These are phyloP conservation scores for Simalia tracyae DNA, from an alignment of 2,797 vertebrate species.

Conservation along the genomic window DNA sequence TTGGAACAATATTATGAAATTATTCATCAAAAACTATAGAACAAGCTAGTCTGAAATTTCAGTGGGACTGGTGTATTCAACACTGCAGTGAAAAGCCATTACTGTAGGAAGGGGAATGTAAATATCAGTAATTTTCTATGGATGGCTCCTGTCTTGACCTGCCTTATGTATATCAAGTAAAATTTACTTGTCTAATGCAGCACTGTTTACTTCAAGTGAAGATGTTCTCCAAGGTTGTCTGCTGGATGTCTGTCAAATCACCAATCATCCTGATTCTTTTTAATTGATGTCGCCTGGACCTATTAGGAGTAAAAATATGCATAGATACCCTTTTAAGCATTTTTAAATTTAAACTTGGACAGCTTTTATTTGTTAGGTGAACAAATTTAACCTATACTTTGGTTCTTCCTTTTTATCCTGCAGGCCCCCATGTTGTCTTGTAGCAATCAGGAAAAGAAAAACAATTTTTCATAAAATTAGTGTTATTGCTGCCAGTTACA, in stretches of 20 bases:
- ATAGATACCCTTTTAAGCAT: neutral
- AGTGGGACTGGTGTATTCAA: too few relatives aligned
- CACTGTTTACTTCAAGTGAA: neutral
- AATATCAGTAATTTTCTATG: neutral
- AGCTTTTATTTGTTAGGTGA: neutral
- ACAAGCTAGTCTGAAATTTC: neutral
- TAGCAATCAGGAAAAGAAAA: neutral
- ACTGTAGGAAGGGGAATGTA: neutral
- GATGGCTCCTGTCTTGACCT: neutral
- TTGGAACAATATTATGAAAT: neutral
- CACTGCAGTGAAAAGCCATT: neutral
- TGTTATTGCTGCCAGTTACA: constrained; percentile 42
- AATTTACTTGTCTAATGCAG: neutral
- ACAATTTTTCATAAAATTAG: neutral
- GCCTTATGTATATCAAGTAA: neutral
- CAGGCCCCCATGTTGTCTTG: neutral
- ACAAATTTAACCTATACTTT: neutral
- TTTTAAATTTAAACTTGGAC: neutral
- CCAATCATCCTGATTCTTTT: neutral
- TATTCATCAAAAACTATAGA: neutral
- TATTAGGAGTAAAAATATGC: neutral
- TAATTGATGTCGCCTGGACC: neutral
- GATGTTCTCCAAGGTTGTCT: neutral
- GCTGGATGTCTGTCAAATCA: neutral
- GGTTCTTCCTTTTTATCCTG: neutral